Conservation (phyloP, 1,140 invertebrate genomes). For the Wiebesia pumilae region DNA sequence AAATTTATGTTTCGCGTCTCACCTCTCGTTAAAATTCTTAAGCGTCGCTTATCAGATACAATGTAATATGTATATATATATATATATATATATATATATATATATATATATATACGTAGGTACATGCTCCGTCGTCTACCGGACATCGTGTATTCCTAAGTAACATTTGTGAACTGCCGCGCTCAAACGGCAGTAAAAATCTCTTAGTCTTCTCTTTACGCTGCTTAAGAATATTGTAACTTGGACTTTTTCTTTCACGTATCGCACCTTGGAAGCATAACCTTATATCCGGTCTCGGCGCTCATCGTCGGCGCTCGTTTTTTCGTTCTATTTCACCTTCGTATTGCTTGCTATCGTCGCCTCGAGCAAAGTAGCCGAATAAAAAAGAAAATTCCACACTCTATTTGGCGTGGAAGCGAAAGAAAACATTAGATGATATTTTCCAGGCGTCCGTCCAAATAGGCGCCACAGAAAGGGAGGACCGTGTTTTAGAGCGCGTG, state of each 20-base stretch:
- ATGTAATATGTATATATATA: too few relatives aligned
- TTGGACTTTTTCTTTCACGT: background rate
- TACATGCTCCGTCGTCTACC: background rate
- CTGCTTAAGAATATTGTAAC: background rate
- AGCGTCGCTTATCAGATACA: slow-evolving; percentile 46
- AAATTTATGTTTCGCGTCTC: slow-evolving; percentile 53
- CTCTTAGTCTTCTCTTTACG: background rate
- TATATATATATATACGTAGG: too few relatives aligned
- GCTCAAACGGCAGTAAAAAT: background rate
- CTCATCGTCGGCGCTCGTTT: too few relatives aligned
- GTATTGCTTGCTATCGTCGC: too few relatives aligned
- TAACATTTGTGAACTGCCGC: background rate
- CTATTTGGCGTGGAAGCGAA: too few relatives aligned
- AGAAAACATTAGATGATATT: background rate
- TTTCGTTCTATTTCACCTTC: too few relatives aligned
- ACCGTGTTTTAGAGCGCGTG: slow-evolving; percentile 52
- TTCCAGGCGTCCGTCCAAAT: slow-evolving; percentile 54
- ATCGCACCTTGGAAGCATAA: too few relatives aligned
- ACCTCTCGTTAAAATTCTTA: slow-evolving; percentile 63
- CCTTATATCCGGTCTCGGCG: too few relatives aligned
- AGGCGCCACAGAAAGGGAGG: slow-evolving; percentile 55
- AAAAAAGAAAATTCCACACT: too few relatives aligned
- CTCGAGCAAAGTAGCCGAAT: too few relatives aligned
- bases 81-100: too few relatives aligned
- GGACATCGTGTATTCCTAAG: background rate